Evolutionary conservation across 2,797 vertebrate genomes (phyloP).

Genomic region (Girardinus metallicus): DNA sequence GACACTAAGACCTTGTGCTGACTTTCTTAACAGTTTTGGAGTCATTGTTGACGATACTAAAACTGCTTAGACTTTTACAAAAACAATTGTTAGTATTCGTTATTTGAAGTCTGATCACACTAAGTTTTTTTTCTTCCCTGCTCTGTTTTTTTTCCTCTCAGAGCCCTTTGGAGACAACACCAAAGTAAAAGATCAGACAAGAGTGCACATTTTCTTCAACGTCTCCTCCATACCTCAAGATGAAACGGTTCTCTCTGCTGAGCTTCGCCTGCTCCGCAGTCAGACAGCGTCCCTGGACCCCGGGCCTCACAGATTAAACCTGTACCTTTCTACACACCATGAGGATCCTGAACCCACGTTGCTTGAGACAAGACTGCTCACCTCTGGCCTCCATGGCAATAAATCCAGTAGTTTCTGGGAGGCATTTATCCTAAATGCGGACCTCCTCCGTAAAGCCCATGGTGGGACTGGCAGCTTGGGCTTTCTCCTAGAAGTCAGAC

Average conservation of each 20-base stretch:
- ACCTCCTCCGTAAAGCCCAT: constrained; percentile 71
- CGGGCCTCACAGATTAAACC: constrained; percentile 71
- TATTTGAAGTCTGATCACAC: neutral
- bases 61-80: neutral
- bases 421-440: constrained; percentile 76
- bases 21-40: neutral
- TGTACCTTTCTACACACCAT: constrained; percentile 75
- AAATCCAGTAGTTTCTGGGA: constrained; percentile 76
- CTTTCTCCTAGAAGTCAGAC: constrained; percentile 79
- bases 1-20: neutral
- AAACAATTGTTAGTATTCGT: neutral
- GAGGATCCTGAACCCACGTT: constrained; percentile 64
- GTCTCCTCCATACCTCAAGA: constrained; percentile 83
- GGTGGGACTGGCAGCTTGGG: constrained; percentile 61
- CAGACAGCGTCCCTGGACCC: constrained; percentile 43
- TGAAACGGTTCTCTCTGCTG: constrained; percentile 84
- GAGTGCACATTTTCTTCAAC: constrained; percentile 81
- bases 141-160: constrained; percentile 22
- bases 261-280: constrained; percentile 79
- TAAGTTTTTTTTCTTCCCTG: constrained; percentile 12
- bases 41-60: neutral
- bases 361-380: constrained; percentile 77
- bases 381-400: constrained; percentile 32
- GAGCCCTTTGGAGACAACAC: constrained; percentile 44
- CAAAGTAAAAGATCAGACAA: constrained; percentile 46